These are phyloP conservation scores for Dinoponera quadriceps DNA, from an alignment of 1,140 invertebrate species.

Conservation along the genomic window DNA sequence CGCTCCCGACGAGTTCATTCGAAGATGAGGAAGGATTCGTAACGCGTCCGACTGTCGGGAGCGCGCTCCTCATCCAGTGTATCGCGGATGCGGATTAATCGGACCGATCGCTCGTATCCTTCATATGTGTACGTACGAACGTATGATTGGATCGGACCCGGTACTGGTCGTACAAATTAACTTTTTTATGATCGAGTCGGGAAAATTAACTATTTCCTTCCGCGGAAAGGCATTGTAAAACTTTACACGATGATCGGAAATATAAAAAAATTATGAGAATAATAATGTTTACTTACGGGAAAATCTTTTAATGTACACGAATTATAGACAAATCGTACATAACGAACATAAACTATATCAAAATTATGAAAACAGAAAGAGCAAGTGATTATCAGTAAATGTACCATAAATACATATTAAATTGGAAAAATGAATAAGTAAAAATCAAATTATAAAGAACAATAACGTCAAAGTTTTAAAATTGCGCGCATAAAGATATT, in stretches of 20 bases:
- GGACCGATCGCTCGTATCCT: neutral
- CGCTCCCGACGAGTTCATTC: neutral
- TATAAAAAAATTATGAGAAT: too few relatives aligned
- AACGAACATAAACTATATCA: too few relatives aligned
- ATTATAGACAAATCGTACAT: too few relatives aligned
- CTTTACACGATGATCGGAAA: too few relatives aligned
- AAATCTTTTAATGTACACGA: too few relatives aligned
- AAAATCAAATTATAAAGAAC: too few relatives aligned
- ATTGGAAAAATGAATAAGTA: too few relatives aligned
- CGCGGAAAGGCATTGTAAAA: neutral
- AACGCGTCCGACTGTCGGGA: slow-evolving; percentile 35
- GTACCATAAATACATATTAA: too few relatives aligned
- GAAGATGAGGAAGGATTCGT: neutral
- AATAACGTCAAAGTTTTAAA: neutral
- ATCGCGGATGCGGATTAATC: neutral
- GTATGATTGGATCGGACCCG: neutral
- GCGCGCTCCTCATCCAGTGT: neutral
- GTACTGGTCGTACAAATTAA: neutral
- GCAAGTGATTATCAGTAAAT: too few relatives aligned
- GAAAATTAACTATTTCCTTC: neutral
- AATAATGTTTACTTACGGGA: too few relatives aligned
- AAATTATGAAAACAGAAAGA: too few relatives aligned
- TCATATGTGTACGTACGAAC: neutral
- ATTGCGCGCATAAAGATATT: neutral
- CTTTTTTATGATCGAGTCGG: neutral